Evolutionary conservation across 2,888 invertebrate species (phyloP), one percentile per base, ranked within the genome.

Genomic region (Clusia tigrina): DNA sequence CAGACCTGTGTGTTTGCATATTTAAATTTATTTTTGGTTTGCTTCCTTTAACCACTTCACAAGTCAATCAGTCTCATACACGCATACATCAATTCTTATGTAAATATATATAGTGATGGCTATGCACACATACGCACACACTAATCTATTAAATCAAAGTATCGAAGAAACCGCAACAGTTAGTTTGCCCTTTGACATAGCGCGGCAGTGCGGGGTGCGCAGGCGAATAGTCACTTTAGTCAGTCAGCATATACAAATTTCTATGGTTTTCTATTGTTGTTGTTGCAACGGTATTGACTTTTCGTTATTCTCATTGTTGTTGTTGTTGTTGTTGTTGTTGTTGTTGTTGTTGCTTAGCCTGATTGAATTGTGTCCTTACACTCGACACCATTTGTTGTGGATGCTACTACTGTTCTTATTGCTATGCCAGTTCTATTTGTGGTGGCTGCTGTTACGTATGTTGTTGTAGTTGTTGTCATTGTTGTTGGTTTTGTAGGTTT

Each of bases 111-210:
- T n/a, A n/a, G n/a, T n/a, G n/a, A n/a, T n/a, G n/a, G n/a, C n/a
- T n/a, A n/a, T n/a, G n/a, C n/a, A n/a, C n/a, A n/a, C n/a, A n/a
- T n/a, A n/a, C n/a, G n/a, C n/a, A n/a, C n/a, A n/a, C n/a, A n/a
- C n/a, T n/a, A 32, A 9, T 32, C 32, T 32, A 32, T 32, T 23
- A 76, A 74, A 74, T 74, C 74, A 76, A 74, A 74, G 76, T 72
- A 67, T 70, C 69, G 72, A 76, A 68, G 73, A 42, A 12, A 42
- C 42, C 42, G n/a, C 42, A 42, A 42, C 42, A 42, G n/a, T 15
- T 42, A 15, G n/a, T n/a, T n/a, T n/a, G n/a, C n/a, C n/a, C n/a
- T n/a, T n/a, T n/a, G n/a, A n/a, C n/a, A n/a, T n/a, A n/a, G n/a
- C n/a, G n/a, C n/a, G n/a, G n/a, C n/a, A n/a, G n/a, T 42, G 9